Base-by-base conservation (phyloP, 2,113 vertebrate species). In the Zapornia atra region DNA sequence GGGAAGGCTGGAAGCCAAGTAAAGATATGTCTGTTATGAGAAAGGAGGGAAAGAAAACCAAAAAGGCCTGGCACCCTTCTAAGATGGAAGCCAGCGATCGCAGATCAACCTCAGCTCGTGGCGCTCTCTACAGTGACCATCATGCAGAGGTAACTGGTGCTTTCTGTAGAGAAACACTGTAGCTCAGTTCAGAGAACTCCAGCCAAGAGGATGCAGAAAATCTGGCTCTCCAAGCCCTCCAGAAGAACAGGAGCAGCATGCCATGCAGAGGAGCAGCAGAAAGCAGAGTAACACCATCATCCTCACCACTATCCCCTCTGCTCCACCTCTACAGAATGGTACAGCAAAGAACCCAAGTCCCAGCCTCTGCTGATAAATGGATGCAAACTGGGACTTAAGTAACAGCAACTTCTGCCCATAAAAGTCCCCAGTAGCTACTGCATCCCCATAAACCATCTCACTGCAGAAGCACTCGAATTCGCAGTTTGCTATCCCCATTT, bases 41-140 rank as follows among this genome's bases (percentile, higher is more conserved):
- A 70, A 7, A 8, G 3, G 6, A 15, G 13, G 1, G 29, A 15
- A 11, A 15, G 2, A 8, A 15, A 8, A 9, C 12, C 3, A 3
- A 11, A 9, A 25, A 9, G 54, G 46, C 4, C 84, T 40, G 40
- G n/a, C 53, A 72, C 21, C 50, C 46, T 56, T 5, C 33, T 48
- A 15, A 28, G 63, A 36, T n/a, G 0, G 1, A 31, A 82, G 36
- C 13, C 64, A 80, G 60, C 28, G 31, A 42, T 2, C 57, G 20
- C 56, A 65, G 73, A 9, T 5, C 1, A 0, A 66, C 54, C 88
- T 64, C 66, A 19, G 1, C 53, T 34, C 59, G 1, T 1, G 4
- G 70, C n/a, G 11, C 2, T 57, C 51, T 31, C 51, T 2, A 2
- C 56, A 28, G 25, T 1, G 12, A 33, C 3, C 54, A 9, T 38